These are phyloP conservation scores for Aurelia aurita DNA, from an alignment of 30 jellyfish, hydroid and myxozoan species.

Conservation along the genomic window DNA sequence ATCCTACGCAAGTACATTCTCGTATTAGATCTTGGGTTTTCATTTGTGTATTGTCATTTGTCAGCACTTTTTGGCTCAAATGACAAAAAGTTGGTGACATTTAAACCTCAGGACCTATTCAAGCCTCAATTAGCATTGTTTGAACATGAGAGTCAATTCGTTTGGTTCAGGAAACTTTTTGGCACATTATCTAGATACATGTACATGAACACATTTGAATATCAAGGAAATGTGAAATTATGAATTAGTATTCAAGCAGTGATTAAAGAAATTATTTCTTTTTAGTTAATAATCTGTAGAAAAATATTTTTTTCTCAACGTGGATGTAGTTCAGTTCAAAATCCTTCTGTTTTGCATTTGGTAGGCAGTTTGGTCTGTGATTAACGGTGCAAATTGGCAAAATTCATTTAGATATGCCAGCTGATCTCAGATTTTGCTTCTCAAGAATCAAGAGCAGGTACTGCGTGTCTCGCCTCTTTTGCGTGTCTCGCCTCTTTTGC, in stretches of 20 bases:
- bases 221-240: neutral
- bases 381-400: too few relatives aligned
- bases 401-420: too few relatives aligned
- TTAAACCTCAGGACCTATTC: neutral
- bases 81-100: neutral
- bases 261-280: too few relatives aligned
- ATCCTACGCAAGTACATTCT: constrained; percentile 65
- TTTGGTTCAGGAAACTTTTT: constrained; percentile 86
- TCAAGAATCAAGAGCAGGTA: too few relatives aligned
- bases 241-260: neutral
- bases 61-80: neutral
- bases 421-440: too few relatives aligned
- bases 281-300: too few relatives aligned
- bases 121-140: constrained; percentile 47
- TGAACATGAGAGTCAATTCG: constrained; percentile 76
- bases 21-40: constrained; percentile 53
- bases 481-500: too few relatives aligned
- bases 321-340: too few relatives aligned
- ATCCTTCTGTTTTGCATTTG: too few relatives aligned
- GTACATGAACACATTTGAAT: constrained; percentile 45
- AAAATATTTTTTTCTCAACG: too few relatives aligned
- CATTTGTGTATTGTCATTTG: constrained; percentile 5
- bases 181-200: constrained; percentile 82
- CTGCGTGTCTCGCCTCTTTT: too few relatives aligned
- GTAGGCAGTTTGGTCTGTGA: too few relatives aligned